Percentiles rank a stretch among this genome's conserved stretches.
Evolutionary conservation across 2,888 invertebrate species (phyloP).

Genomic region (Amblyjoppa proteus): DNA sequence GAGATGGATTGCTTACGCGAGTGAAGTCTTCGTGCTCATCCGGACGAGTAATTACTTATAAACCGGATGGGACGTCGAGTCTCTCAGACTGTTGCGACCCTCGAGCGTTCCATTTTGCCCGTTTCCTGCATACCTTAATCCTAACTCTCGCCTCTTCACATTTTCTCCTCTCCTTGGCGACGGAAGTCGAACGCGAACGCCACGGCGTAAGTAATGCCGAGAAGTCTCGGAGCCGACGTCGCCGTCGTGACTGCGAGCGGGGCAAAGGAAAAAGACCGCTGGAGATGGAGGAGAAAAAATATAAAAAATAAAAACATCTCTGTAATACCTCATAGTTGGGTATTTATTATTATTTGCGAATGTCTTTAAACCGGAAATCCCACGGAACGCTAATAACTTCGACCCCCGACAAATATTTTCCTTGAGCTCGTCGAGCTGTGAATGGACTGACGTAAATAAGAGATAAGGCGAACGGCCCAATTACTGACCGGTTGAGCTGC

Average conservation of each 20-base stretch:
- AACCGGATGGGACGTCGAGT: slow-evolving; percentile 65
- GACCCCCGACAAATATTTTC: background rate
- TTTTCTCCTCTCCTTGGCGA: slow-evolving; percentile 3
- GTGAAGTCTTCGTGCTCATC: slow-evolving; percentile 61
- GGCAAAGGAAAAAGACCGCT: background rate
- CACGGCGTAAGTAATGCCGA: slow-evolving; percentile 59
- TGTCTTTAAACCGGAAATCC: background rate
- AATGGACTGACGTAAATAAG: no score
- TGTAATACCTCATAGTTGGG: background rate
- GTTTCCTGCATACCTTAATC: slow-evolving; percentile 16
- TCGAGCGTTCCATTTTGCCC: slow-evolving; percentile 42
- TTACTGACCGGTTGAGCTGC: no score
- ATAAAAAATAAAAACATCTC: slow-evolving; percentile 14
- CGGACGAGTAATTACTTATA: slow-evolving; percentile 72
- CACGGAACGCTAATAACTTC: background rate
- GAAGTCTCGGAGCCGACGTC: slow-evolving; percentile 30
- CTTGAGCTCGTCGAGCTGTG: background rate
- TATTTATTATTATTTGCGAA: slow-evolving; percentile 18
- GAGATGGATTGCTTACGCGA: slow-evolving; percentile 67
- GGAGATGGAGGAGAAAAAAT: background rate
- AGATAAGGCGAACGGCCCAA: no score
- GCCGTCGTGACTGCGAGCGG: slow-evolving; percentile 21
- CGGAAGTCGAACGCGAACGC: slow-evolving; percentile 54
- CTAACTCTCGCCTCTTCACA: slow-evolving; percentile 15
- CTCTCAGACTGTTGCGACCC: slow-evolving; percentile 54